phyloP scores from a whole-genome alignment of 2,113 vertebrate species.

The Plestiodon gilberti region DNA sequence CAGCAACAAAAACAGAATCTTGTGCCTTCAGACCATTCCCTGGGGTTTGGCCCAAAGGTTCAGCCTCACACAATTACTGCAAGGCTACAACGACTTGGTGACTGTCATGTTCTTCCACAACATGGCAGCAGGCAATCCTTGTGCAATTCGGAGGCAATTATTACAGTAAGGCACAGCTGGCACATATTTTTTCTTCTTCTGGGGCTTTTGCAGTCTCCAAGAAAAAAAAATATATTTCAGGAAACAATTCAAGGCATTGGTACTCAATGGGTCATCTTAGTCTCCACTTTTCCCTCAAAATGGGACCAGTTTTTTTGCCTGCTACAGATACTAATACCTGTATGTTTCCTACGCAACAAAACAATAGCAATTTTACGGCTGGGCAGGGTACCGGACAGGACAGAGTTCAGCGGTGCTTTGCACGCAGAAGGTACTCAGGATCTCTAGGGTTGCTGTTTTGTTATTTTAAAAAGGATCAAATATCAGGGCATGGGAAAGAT shows the following conservation, averaged over 20 bases:
- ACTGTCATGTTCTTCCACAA: neutral
- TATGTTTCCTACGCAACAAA: no score
- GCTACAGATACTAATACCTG: neutral
- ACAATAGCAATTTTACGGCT: no score
- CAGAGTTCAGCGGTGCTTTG: no score
- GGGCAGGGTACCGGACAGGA: no score
- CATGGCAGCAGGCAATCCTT: neutral
- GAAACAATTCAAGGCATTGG: neutral
- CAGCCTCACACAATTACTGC: neutral
- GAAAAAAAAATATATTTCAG: neutral
- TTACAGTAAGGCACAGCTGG: neutral
- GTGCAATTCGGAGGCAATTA: neutral
- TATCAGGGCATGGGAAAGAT: no score
- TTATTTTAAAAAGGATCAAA: no score
- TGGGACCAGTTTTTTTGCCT: neutral
- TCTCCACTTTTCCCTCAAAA: neutral
- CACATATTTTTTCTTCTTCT: neutral
- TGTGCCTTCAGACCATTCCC: neutral
- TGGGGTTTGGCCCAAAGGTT: neutral
- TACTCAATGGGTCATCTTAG: neutral
- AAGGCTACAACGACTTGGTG: neutral
- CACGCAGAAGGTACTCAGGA: no score
- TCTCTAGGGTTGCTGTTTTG: no score
- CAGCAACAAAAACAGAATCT: neutral
- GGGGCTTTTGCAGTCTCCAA: neutral